Percentiles rank a stretch among this genome's conserved stretches.
Conservation (phyloP, 2,113 vertebrate genomes). For the Salvelinus alpinus region DNA sequence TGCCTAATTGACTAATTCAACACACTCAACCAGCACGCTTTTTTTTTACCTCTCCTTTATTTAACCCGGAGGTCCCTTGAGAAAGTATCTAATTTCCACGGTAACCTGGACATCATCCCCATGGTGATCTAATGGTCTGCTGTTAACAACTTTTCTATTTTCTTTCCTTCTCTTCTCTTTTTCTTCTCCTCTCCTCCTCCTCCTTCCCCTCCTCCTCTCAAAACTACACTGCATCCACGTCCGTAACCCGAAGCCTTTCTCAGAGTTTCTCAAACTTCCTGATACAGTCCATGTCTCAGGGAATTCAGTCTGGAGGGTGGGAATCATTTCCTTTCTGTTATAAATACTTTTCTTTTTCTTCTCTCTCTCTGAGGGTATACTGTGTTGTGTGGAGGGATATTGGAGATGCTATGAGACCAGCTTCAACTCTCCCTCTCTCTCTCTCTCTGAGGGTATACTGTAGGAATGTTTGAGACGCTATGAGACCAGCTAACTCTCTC, state of each 20-base stretch:
- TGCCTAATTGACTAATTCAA: too few species aligned
- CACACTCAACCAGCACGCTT: not conserved
- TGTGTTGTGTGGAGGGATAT: conserved; percentile 9
- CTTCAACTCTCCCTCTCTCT: too few species aligned
- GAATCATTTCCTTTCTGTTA: conserved; percentile 47
- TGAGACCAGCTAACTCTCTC: not conserved
- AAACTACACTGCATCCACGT: not conserved
- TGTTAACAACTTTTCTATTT: conserved; percentile 3
- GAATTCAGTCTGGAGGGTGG: conserved; percentile 26
- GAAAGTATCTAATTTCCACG: not conserved
- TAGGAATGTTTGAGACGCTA: not conserved
- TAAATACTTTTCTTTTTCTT: conserved; percentile 13
- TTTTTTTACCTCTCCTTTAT: conserved; percentile 1
- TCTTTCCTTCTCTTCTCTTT: not conserved
- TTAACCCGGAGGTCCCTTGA: not conserved
- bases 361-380: conserved; percentile 7
- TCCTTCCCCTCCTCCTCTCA: not conserved
- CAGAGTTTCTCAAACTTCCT: not conserved
- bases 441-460: conserved; percentile 3
- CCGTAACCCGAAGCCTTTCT: not conserved
- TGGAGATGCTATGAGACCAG: not conserved
- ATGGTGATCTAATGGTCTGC: not conserved
- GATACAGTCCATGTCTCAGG: conserved; percentile 20
- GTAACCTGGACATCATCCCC: conserved; percentile 2
- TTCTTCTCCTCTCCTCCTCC: not conserved